phyloP scores from a whole-genome alignment of 1,140 invertebrate species.

The Caenorhabditis remanei region DNA sequence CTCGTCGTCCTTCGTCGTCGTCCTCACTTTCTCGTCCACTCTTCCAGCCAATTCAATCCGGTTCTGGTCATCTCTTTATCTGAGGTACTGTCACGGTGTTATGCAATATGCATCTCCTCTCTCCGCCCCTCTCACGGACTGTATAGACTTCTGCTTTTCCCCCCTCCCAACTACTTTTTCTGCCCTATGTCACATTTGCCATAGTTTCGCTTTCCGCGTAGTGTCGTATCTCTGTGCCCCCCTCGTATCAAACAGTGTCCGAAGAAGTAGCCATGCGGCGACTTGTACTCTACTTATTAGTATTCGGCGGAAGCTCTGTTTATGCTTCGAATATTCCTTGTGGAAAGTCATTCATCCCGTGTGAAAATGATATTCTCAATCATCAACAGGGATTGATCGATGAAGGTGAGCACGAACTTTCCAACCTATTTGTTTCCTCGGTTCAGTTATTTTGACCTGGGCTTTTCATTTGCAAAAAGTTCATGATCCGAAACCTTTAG shows the following conservation, averaged over 20 bases:
- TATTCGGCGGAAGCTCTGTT: neutral
- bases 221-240: neutral
- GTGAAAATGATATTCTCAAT: slow-evolving; percentile 58
- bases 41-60: slow-evolving; percentile 56
- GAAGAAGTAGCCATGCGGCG: slow-evolving; percentile 35
- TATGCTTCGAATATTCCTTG: slow-evolving; percentile 65
- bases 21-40: slow-evolving; percentile 52
- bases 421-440: neutral
- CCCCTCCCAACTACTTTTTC: slow-evolving; percentile 13
- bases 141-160: slow-evolving; percentile 26
- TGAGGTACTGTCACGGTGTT: slow-evolving; percentile 56
- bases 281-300: slow-evolving; percentile 45
- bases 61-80: slow-evolving; percentile 55
- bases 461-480: too few relatives aligned
- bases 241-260: neutral
- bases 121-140: slow-evolving; percentile 19
- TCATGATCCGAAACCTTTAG: too few relatives aligned
- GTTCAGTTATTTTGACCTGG: neutral
- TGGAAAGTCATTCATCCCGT: slow-evolving; percentile 65
- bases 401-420: neutral
- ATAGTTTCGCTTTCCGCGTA: slow-evolving; percentile 53
- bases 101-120: slow-evolving; percentile 32
- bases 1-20: slow-evolving; percentile 37
- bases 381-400: slow-evolving; percentile 30
- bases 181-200: slow-evolving; percentile 56